Evolutionary conservation across 2,888 invertebrate genomes (phyloP).

Genomic region (Chrysolina haemoptera): DNA sequence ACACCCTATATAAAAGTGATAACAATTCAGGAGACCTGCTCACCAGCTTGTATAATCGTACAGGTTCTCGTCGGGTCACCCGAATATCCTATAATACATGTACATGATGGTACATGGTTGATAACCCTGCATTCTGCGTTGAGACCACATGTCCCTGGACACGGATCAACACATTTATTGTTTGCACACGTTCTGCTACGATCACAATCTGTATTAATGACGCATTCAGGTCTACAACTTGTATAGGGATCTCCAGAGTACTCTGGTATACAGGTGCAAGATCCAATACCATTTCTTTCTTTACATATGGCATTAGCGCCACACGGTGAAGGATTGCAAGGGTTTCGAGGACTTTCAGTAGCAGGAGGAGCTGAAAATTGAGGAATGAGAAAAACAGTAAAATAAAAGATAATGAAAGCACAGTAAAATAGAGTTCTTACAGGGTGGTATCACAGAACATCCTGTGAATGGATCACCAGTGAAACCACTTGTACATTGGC

Average conservation of each 20-base stretch:
- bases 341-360: slow-evolving; percentile 70
- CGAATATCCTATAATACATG: slow-evolving; percentile 74
- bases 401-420: slow-evolving; percentile 27
- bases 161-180: slow-evolving; percentile 77
- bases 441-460: slow-evolving; percentile 72
- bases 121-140: slow-evolving; percentile 75
- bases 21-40: slow-evolving; percentile 46
- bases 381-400: slow-evolving; percentile 40
- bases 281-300: slow-evolving; percentile 76
- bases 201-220: slow-evolving; percentile 78
- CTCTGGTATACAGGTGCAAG: slow-evolving; percentile 77
- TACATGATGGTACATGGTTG: slow-evolving; percentile 79
- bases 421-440: slow-evolving; percentile 70
- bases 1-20: no score
- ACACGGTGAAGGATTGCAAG: slow-evolving; percentile 79
- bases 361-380: slow-evolving; percentile 68
- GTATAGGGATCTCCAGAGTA: slow-evolving; percentile 78
- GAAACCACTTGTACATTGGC: slow-evolving; percentile 82
- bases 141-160: slow-evolving; percentile 74
- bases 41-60: slow-evolving; percentile 65
- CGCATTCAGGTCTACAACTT: slow-evolving; percentile 80
- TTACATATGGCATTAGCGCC: slow-evolving; percentile 79
- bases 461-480: slow-evolving; percentile 78
- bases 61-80: slow-evolving; percentile 76
- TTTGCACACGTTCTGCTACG: slow-evolving; percentile 78